phyloP scores from a whole-genome alignment of 1,140 invertebrate species.

The Hyphantria cunea region DNA sequence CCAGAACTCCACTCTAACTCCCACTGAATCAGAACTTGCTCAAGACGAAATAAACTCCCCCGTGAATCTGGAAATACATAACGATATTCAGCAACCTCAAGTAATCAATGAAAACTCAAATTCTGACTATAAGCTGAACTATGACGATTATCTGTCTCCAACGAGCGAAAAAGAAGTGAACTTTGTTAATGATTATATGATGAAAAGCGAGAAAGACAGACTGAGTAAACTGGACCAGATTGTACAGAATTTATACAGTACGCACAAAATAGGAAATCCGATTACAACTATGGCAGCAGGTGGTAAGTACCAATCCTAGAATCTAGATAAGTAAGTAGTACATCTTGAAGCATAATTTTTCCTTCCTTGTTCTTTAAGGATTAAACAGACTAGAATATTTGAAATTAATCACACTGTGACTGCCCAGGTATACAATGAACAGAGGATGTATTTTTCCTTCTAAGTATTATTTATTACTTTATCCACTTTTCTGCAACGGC shows the following conservation, averaged over 20 bases:
- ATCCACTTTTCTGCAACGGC: too few species aligned
- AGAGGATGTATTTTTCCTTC: too few species aligned
- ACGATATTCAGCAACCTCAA: constrained; percentile 29
- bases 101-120: constrained; percentile 38
- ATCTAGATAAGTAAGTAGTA: too few species aligned
- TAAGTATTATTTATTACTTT: too few species aligned
- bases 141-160: constrained; percentile 35
- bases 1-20: constrained; percentile 54
- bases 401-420: too few species aligned
- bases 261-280: constrained; percentile 58
- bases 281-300: constrained; percentile 19
- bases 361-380: too few species aligned
- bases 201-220: constrained; percentile 55
- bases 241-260: constrained; percentile 71
- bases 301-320: constrained; percentile 48
- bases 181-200: constrained; percentile 21
- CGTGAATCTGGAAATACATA: constrained; percentile 45
- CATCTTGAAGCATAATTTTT: too few species aligned
- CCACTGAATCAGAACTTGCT: constrained; percentile 36
- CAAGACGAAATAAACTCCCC: constrained; percentile 40
- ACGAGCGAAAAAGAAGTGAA: constrained; percentile 26
- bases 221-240: constrained; percentile 73
- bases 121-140: constrained; percentile 35
- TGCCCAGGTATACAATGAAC: too few species aligned
- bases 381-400: too few species aligned